Evolutionary conservation across 2,113 vertebrate species (phyloP), one percentile per base, ranked within the genome.

Genomic region (Cyprinus carpio): DNA sequence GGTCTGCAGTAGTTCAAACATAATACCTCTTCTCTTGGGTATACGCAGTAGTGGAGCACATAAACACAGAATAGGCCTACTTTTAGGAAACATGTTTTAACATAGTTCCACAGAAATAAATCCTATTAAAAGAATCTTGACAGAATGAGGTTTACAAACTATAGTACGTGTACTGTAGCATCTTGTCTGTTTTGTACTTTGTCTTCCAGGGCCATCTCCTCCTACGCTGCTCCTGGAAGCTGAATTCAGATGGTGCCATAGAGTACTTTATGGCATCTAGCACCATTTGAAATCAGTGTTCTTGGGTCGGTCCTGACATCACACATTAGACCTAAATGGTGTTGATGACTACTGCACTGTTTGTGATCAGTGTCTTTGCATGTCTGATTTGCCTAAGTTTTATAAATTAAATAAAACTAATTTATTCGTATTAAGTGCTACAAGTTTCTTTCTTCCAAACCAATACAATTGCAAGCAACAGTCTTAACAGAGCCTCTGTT

Each of bases 201-300:
- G 25, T 31, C 74, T 69, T 75, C 2, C 87, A 86, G 85, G 60
- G 69, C 18, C 31, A 27, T 46, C 20, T 51, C 20, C 62, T 80
- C 23, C 4, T 10, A 15, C 51, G 79, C 85, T 67, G 87, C 95
- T 94, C 94, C 95, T 93, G 95, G 96, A 96, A 96, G 95, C 96
- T 97, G 96, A 95, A 95, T 97, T 96, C 96, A 96, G 93, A 94
- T 96, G 95, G 95, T 97, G 96, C 95, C 96, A 96, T 97, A 97
- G 95, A 97, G 96, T 96, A 95, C 91, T 92, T 92, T 93, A 90
- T 58, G 92, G 94, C 93, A 95, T 97, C 96, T 97, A 97, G 96
- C 96, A 96, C 96, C 96, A 97, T 97, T 96, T 97, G 96, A 97
- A 97, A 97, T 97, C 96, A 97, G 96, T 96, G 96, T 97, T 97